A percentile compares a stretch with the other conserved stretches of the same genome.
Evolutionary conservation across 1,140 invertebrate species (phyloP).

Genomic region (Doryteuthis pealeii): DNA sequence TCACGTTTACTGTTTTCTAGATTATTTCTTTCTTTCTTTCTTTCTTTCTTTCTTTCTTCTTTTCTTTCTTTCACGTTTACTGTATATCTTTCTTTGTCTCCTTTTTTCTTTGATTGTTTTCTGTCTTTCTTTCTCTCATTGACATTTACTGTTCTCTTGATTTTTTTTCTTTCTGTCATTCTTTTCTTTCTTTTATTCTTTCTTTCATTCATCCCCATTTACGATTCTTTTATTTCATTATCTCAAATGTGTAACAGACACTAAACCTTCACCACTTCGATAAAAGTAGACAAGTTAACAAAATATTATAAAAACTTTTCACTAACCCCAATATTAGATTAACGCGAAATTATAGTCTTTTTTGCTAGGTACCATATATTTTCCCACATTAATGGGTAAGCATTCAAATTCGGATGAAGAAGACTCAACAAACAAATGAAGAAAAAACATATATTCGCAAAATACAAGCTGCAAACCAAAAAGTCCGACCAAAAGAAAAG

Average conservation of each 20-base stretch:
- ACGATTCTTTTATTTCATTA: not conserved
- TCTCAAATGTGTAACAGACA: not conserved
- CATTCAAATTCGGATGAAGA: too few species aligned
- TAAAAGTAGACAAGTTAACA: not conserved
- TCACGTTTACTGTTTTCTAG: not conserved
- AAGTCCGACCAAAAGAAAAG: not conserved
- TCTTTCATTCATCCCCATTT: not conserved
- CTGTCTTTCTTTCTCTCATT: not conserved
- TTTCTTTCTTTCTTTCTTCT: not conserved
- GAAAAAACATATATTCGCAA: not conserved
- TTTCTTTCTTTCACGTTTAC: not conserved
- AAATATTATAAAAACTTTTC: not conserved
- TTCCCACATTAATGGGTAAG: too few species aligned
- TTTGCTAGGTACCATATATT: too few species aligned
- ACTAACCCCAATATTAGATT: not conserved
- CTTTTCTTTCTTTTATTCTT: not conserved
- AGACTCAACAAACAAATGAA: too few species aligned
- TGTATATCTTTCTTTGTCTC: not conserved
- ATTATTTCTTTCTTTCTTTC: not conserved
- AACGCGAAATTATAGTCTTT: not conserved
- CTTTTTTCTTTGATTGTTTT: not conserved
- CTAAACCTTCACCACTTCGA: not conserved
- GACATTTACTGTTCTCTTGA: not conserved
- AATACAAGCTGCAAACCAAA: not conserved
- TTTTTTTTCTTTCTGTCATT: not conserved